Percentiles rank a stretch among this genome's conserved stretches.
These are phyloP conservation scores for Pygoscelis antarcticus DNA, from an alignment of 2,113 vertebrate species.

Conservation along the genomic window DNA sequence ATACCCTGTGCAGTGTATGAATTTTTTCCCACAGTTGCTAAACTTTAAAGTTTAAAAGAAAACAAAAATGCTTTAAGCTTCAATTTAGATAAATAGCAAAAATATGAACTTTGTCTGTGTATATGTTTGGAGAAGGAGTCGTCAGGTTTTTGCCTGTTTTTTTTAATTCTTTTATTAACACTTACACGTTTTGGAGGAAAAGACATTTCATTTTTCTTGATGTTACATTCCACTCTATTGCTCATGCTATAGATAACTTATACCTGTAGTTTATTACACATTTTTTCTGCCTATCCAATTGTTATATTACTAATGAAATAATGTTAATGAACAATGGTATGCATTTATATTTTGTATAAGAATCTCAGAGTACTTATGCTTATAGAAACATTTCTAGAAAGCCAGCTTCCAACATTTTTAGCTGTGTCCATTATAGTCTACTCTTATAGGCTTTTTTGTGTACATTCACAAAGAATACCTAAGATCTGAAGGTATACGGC, in stretches of 20 bases:
- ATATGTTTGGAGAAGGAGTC: not conserved
- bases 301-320: not conserved
- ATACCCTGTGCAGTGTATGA: not conserved
- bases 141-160: not conserved
- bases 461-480: not conserved
- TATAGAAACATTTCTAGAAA: not conserved
- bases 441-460: not conserved
- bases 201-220: not conserved
- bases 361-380: not conserved
- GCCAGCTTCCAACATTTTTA: not conserved
- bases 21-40: not conserved
- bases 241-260: not conserved
- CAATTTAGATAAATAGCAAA: not conserved
- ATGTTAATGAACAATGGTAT: not conserved
- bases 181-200: not conserved
- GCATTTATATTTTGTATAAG: not conserved
- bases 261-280: not conserved
- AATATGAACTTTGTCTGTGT: not conserved
- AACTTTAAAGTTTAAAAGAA: slow-evolving; percentile 27
- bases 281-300: not conserved
- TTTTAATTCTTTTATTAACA: not conserved
- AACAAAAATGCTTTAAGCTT: not conserved
- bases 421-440: not conserved
- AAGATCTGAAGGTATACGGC: not conserved
- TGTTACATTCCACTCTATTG: not conserved